Percentiles rank a stretch among this genome's conserved stretches.
Conservation (phyloP, 1,140 invertebrate genomes). For the Spodoptera frugiperda region DNA sequence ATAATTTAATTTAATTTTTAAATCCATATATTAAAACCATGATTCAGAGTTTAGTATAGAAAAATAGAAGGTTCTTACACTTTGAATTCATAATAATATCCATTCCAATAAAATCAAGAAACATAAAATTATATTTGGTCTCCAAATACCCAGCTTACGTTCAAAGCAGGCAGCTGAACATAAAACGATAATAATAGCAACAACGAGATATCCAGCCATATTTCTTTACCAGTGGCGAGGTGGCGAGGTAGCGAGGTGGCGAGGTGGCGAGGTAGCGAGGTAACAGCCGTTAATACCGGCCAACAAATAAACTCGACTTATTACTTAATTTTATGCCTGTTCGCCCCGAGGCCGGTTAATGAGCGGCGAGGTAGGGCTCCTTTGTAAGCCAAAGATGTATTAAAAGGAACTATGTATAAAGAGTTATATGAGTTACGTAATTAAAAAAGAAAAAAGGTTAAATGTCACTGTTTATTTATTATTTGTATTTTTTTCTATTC, state of each 20-base stretch:
- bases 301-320: conserved; percentile 42
- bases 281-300: conserved; percentile 31
- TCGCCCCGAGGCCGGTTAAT: conserved; percentile 26
- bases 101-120: too few relatives aligned
- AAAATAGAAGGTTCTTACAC: too few relatives aligned
- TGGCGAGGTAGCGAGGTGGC: background rate
- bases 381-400: conserved; percentile 1
- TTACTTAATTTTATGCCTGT: conserved; percentile 47
- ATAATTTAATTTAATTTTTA: too few relatives aligned
- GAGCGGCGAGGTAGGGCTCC: conserved; percentile 1
- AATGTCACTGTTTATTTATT: too few relatives aligned
- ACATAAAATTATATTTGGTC: too few relatives aligned
- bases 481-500: too few relatives aligned
- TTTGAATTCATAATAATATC: too few relatives aligned
- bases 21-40: too few relatives aligned
- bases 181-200: background rate
- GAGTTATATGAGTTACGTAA: too few relatives aligned
- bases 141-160: background rate
- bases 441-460: too few relatives aligned
- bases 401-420: background rate
- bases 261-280: background rate
- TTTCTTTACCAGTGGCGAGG: background rate
- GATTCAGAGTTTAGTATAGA: too few relatives aligned
- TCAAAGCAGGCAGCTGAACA: background rate
- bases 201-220: background rate